phyloP scores from a whole-genome alignment of 1,140 invertebrate genomes.

The Microplitis demolitor region DNA sequence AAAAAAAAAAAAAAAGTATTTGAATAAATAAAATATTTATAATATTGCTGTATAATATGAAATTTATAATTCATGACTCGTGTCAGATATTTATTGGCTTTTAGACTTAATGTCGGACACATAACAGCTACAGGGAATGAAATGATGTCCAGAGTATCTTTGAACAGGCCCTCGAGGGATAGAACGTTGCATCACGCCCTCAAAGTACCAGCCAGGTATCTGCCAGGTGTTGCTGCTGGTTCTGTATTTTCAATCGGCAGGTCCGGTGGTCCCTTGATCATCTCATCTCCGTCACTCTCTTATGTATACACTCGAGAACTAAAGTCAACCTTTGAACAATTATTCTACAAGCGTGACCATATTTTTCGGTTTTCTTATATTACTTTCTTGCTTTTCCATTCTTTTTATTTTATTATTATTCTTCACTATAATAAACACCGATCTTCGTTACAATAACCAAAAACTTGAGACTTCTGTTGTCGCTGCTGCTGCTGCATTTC shows the following conservation, averaged over 20 bases:
- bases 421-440: constrained; percentile 7
- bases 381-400: background rate
- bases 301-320: constrained; percentile 21
- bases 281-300: constrained; percentile 24
- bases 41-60: too few relatives aligned
- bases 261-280: background rate
- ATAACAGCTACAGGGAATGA: too few relatives aligned
- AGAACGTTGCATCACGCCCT: constrained; percentile 41
- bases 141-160: too few relatives aligned
- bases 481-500: too few relatives aligned
- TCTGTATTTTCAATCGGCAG: background rate
- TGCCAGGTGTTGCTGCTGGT: constrained; percentile 36
- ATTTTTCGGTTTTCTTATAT: constrained; percentile 3
- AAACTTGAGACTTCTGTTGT: too few relatives aligned
- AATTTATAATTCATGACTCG: too few relatives aligned
- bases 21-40: too few relatives aligned
- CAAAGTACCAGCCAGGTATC: constrained; percentile 34
- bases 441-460: too few relatives aligned
- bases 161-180: too few relatives aligned
- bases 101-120: too few relatives aligned
- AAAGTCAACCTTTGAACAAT: constrained; percentile 2
- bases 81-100: too few relatives aligned
- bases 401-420: constrained; percentile 24
- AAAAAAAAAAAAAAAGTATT: too few relatives aligned
- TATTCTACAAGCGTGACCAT: constrained; percentile 20